Evolutionary conservation across 2,888 invertebrate species (phyloP), one percentile per base, ranked within the genome.

Genomic region (Smittia aterrima): DNA sequence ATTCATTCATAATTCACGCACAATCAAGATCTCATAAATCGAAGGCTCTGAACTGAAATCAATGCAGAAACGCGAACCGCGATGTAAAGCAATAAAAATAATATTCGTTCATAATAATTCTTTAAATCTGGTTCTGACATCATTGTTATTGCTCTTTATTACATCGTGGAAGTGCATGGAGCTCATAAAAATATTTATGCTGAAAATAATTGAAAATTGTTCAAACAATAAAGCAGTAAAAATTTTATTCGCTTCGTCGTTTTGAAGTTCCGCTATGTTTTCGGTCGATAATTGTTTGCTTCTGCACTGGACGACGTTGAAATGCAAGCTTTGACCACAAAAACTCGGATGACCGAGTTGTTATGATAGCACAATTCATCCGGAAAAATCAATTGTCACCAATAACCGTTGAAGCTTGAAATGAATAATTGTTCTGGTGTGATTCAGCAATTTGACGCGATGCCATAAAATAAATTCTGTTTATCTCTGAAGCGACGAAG

Each of bases 381-480:
- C 53, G 70, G 54, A 70, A 58, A 70, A 70, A 54, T 70, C 70
- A 70, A 70, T 70, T 70, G 70, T 54, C 70, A 54, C 70, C 53
- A 13, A 41, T 40, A 47, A 22, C 22, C 22, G 11, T 64, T 54
- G 24, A 53, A 25, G 70, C 20, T 9, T 54, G 54, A 70, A 53
- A 54, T 53, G 54, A 53, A 64, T 64, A 25, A 64, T 64, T 64
- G 64, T 64, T 58, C n/a, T 64, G 64, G 7, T 27, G 25, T 64
- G 64, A 64, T 25, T 27, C 24, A 58, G 58, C 58, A 58, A 58
- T 58, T 58, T 20, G 24, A 58, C 58, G 9, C 16, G 58, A 58
- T 58, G 58, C 16, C 24, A 58, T 58, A 7, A 22, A 58, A 22
- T 22, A 4, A 20, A 58, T 20, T 22, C 13, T 58, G 53, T 11